phyloP scores from a whole-genome alignment of 2,888 invertebrate genomes.

The Catocala nupta region DNA sequence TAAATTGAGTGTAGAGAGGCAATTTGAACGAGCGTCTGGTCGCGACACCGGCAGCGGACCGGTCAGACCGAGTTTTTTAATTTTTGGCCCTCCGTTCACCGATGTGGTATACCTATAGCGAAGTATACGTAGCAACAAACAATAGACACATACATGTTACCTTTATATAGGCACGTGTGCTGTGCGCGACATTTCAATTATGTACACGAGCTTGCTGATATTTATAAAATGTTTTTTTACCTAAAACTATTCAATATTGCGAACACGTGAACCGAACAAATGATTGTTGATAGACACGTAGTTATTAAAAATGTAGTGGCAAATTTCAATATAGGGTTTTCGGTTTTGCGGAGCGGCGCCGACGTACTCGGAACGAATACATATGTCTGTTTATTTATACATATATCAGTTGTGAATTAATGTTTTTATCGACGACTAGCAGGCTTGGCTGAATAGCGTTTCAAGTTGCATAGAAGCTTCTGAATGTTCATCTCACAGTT shows the following conservation, averaged over 20 bases:
- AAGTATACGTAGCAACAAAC: no score
- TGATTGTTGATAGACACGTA: conserved; percentile 41
- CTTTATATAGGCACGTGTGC: conserved; percentile 34
- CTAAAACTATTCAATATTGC: conserved; percentile 44
- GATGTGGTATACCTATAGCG: conserved; percentile 15
- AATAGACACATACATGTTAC: conserved; percentile 21
- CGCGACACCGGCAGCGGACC: conserved; percentile 78
- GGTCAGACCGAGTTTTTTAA: conserved; percentile 76
- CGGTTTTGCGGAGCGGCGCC: neutral
- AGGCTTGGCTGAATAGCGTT: neutral
- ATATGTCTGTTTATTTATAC: neutral
- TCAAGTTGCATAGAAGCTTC: neutral
- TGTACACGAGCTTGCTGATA: conserved; percentile 49
- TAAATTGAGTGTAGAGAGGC: conserved; percentile 84
- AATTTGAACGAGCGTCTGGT: conserved; percentile 78
- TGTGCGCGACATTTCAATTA: conserved; percentile 66
- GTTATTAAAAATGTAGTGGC: conserved; percentile 43
- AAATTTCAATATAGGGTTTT: conserved; percentile 24
- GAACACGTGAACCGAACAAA: conserved; percentile 38
- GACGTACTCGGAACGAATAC: neutral
- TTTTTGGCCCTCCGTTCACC: conserved; percentile 72
- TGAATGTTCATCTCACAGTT: no score
- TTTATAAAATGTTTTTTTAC: conserved; percentile 52
- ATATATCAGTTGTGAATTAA: conserved; percentile 1
- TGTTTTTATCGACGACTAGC: neutral